Base-by-base conservation (phyloP, 2,888 invertebrate species). In the Callosobruchus maculatus region DNA sequence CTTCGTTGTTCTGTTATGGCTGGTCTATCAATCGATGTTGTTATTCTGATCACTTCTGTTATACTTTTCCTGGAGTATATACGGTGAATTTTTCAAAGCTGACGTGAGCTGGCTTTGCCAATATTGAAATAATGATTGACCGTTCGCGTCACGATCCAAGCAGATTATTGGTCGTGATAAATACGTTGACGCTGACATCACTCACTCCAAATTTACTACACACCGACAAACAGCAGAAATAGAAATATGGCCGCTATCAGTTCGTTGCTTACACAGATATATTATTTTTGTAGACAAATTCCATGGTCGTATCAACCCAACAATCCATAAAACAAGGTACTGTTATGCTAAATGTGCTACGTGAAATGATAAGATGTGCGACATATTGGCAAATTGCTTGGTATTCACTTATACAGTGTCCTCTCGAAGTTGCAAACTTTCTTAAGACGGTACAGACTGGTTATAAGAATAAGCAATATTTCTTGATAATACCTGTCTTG, bases 121-220 rank as follows among this genome's bases (percentile, higher is more conserved):
- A 75, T 75, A 78, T 77, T 75, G 75, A 77, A 77, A 76, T 76
- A 79, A 79, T 78, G 79, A 80, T 80, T 75, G 79, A 78, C 77
- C 78, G 78, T 79, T 78, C 22, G 21, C 78, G 78, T 81, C 80
- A 78, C 77, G 80, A 79, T 79, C 76, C n/a, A 77, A 76, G 69
- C 78, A 78, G 79, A 80, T 80, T 80, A 80, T 80, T 79, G 80
- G 79, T 77, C 74, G 73, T 80, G 81, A 81, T 81, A 80, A 81
- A 81, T 80, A 79, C 78, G 81, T 79, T 78, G 79, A 80, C 80
- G 78, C 76, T 76, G 76, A 70, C 77, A 77, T 80, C 80, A 77
- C 70, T 77, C 75, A 74, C 30, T 71, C 67, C 71, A 70, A 71
- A 74, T 76, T 74, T 71, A 71, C 49, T 49, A 49, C 49, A 49